phyloP scores from a whole-genome alignment of 2,113 vertebrate genomes.

The Rhegmatorhina hoffmannsi region DNA sequence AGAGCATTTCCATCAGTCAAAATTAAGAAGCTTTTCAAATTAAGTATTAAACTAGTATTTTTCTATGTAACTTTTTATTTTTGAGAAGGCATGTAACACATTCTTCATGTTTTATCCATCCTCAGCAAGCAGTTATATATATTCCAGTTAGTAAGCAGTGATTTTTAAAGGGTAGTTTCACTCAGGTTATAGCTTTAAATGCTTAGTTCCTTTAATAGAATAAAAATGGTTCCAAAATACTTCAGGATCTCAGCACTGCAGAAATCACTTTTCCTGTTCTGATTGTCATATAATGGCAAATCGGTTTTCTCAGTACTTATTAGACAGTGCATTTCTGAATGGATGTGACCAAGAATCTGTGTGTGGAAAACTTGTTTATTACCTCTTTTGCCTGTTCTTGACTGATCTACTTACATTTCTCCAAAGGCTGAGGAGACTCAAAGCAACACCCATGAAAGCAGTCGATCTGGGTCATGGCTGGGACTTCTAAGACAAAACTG shows the following conservation, averaged over 20 bases:
- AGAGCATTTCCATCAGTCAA: not conserved
- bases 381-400: not conserved
- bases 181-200: not conserved
- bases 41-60: not conserved
- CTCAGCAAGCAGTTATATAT: not conserved
- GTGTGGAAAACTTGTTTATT: not conserved
- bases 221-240: not conserved
- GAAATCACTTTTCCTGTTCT: not conserved
- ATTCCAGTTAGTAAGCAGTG: not conserved
- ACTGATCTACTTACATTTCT: not conserved
- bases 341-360: not conserved
- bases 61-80: not conserved
- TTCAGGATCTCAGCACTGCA: not conserved
- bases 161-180: not conserved
- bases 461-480: accelerated
- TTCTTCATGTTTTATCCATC: not conserved
- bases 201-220: not conserved
- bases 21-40: not conserved
- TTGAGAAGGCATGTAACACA: not conserved
- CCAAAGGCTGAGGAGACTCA: not conserved
- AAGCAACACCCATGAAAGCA: not conserved
- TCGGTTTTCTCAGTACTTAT: not conserved
- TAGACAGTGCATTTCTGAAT: not conserved
- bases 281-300: not conserved
- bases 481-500: not conserved